These are phyloP conservation scores for Manis pentadactyla DNA, from an alignment of 2,797 vertebrate genomes.

Conservation along the genomic window DNA sequence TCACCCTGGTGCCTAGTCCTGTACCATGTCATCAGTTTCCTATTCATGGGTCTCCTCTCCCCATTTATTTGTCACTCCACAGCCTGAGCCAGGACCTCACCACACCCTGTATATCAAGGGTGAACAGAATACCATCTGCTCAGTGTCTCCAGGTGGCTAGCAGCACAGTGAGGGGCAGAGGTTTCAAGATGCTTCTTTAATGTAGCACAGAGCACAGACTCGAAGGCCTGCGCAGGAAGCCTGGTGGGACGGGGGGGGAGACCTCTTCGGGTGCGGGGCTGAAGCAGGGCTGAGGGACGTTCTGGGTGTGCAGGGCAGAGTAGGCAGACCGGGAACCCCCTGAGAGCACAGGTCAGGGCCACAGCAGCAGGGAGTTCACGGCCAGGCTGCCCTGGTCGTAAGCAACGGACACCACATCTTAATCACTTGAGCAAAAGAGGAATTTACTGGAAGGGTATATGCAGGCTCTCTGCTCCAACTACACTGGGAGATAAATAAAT, in stretches of 20 bases:
- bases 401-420: background rate
- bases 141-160: background rate
- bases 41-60: background rate
- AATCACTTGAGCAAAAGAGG: background rate
- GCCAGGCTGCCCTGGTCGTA: background rate
- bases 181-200: background rate
- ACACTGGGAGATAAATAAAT: background rate
- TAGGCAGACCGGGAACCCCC: background rate
- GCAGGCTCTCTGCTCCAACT: background rate
- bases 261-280: fast-evolving
- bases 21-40: background rate
- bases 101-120: background rate
- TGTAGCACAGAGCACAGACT: background rate
- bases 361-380: background rate
- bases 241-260: background rate
- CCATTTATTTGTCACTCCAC: background rate
- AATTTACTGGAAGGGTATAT: background rate
- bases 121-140: background rate
- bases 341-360: background rate
- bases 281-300: too few species aligned
- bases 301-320: background rate
- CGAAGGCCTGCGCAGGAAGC: background rate
- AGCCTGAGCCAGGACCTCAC: background rate
- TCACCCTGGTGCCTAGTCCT: background rate
- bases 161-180: background rate